Evolutionary conservation across 2,888 invertebrate genomes (phyloP), one percentile per base, ranked within the genome.

Genomic region (Melinopterus prodromus): DNA sequence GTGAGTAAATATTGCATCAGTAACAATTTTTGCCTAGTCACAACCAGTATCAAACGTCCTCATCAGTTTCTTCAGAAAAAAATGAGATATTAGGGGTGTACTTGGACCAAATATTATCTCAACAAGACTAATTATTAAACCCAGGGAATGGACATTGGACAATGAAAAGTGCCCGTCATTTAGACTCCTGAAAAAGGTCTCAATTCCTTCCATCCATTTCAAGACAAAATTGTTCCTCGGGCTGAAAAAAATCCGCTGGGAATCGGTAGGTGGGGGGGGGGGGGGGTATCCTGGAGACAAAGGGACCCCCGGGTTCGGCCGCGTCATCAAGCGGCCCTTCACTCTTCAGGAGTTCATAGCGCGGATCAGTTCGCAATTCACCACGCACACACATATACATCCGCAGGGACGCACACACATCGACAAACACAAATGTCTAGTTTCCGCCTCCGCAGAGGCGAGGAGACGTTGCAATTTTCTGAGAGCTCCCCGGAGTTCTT

Each of bases 381-480:
- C 53, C 53, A 53, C 16, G 35, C 69, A 77, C 69, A 70, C 16
- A 77, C 69, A 77, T 69, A 77, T 16, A 69, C 35, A 70, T 35
- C 15, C 26, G 26, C 69, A 69, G 69, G 26, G 76, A 77, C 70
- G 14, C 77, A 69, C 38, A 69, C 38, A 76, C 35, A 76, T 35
- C 53, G 76, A 79, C 84, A 85, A 85, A 53, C 53, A 53, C 53
- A 85, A 87, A 86, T 87, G 74, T 74, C 53, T 74, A 35, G 74
- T 71, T 71, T 87, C 87, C 86, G 86, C 86, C 86, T 86, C 86
- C 85, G 84, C 83, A 82, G 83, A 84, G 83, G 84, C 84, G 88
- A 89, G 88, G 88, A 89, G 88, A 89, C 88, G 89, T 89, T 88
- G 89, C 89, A 89, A 89, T 89, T 89, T 89, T 89, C 88, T 89